Evolutionary conservation across 2,113 vertebrate genomes (phyloP), one percentile per base, ranked within the genome.

Genomic region (Labeo catla): DNA sequence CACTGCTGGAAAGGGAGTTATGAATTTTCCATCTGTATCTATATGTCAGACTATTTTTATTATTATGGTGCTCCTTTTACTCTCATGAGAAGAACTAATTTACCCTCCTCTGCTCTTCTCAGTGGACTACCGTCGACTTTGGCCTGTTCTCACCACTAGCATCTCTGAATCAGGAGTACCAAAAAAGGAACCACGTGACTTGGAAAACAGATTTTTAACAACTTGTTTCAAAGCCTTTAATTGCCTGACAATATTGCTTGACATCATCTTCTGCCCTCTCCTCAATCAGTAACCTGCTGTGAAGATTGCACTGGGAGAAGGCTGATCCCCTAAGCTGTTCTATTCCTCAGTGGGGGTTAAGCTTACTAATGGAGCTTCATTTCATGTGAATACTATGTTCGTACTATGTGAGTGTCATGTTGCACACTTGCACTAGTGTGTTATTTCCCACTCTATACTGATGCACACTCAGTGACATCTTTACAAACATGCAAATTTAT

Each of bases 201-300:
- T 28, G 45, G 5, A 76, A 49, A 74, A 74, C 43, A 8, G 6
- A n/a, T 49, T 76, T 74, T 74, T 76, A 8, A 47, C 45, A 76
- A 23, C 72, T 76, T 19, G 43, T 74, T 74, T 74, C 19, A 47
- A n/a, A 76, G 72, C 45, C 43, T 49, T 76, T 76, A 49, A 76
- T 23, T 21, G 36, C 36, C 36, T 10, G 16, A 43, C 34, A 76
- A 13, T 47, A 12, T 76, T 49, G 43, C 45, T 45, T 76, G 72
- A 76, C 43, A 76, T 23, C 72, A 23, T 49, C 45, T 13, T 76
- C 21, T 76, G 45, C 43, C 72, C 45, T n/a, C 45, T 76, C 72
- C 72, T 49, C 72, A 76, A 76, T 76, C 72, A 76, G 36, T 70
- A 70, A 21, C 66, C 66, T 10, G 72, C 72, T 13, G 45, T 47